Evolutionary conservation across 2,797 vertebrate genomes (phyloP), one percentile per base, ranked within the genome.

Genomic region (Serranus cabrilla): DNA sequence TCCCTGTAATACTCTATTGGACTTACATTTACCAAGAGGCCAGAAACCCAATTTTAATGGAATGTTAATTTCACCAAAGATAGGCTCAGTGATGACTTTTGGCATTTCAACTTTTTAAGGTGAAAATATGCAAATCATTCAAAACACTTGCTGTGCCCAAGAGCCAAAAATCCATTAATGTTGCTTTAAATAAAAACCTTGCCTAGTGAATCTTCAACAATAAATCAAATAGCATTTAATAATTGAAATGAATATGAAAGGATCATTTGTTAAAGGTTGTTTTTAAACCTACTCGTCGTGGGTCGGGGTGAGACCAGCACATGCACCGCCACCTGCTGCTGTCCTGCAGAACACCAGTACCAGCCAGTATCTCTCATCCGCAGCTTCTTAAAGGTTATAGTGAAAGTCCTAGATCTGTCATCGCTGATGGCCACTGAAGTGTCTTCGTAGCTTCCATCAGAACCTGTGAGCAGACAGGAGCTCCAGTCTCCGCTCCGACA

Each of bases 401-500:
- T 86, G 64, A 95, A 90, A 70, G 85, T 25, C 68, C 85, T 52
- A 45, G 34, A 84, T 83, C 85, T 80, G 89, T 95, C 91, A 78
- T 96, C 94, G 0, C 27, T 85, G 83, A 96, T 89, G 87, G 79
- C 55, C 80, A 95, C 67, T 7, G 89, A 89, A 60, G 63, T 13
- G 49, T 91, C 88, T 60, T 86, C 74, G 74, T 90, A 91, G 40
- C 45, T 86, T 51, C 91, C 91, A 0, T 87, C 89, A 64, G 90
- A 67, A 34, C 69, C 89, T 0, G 91, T 90, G 68, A 21, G 45
- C 73, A 74, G 31, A 64, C 95, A 95, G 76, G 92, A 90, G 80
- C 78, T 84, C 87, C 23, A 66, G 82, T 92, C 74, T 23, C 95
- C 95, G 8, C 90, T 95, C 27, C 92, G 87, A 76, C 95, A 96